A percentile compares a stretch with the other conserved stretches of the same genome.
Conservation (phyloP, 2,888 invertebrate genomes). For the Mantis religiosa region DNA sequence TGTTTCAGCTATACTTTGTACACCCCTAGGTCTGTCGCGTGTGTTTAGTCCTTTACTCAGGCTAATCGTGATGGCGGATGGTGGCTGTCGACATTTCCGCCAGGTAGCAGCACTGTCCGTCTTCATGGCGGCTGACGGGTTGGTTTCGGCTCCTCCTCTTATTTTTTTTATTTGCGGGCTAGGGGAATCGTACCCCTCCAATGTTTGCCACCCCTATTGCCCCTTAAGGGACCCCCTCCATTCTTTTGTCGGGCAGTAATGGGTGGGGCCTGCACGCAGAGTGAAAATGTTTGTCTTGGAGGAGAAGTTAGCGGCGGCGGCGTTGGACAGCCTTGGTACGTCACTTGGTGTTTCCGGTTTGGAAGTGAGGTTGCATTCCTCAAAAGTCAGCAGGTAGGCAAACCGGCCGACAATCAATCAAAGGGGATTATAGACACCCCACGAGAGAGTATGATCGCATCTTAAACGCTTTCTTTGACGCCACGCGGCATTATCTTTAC, state of each 20-base stretch:
- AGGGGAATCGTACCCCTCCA: not conserved
- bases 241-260: not conserved
- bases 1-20: not conserved
- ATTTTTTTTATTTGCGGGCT: not conserved
- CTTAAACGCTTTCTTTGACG: not conserved
- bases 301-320: not conserved
- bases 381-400: not conserved
- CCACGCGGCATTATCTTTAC: not conserved
- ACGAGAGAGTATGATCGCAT: not conserved
- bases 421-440: not conserved
- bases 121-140: not conserved
- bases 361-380: slow-evolving; percentile 6
- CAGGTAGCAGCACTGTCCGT: slow-evolving; percentile 22
- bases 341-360: slow-evolving; percentile 16
- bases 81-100: not conserved
- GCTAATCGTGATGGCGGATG: not conserved
- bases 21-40: not conserved
- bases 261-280: not conserved
- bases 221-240: not conserved
- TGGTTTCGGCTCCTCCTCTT: not conserved
- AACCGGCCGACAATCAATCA: not conserved
- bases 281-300: not conserved
- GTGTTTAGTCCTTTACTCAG: not conserved
- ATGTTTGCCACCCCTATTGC: not conserved
- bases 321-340: slow-evolving; percentile 3